Percentiles rank a stretch among this genome's conserved stretches.
Conservation (phyloP, 64 coral and sea anemone genomes). For the Montipora sp. region DNA sequence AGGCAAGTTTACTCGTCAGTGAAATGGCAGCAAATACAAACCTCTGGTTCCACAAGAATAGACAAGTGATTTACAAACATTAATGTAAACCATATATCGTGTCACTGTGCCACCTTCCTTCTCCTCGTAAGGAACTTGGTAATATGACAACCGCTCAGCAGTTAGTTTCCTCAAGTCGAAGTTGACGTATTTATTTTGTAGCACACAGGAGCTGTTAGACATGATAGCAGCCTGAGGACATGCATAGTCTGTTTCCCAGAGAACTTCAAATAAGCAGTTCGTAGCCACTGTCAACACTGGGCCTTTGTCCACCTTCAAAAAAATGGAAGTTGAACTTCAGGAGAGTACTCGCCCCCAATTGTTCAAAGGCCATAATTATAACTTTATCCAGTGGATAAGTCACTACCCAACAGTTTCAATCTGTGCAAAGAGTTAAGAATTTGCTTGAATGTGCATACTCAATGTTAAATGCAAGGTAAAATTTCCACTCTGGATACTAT, state of each 20-base stretch:
- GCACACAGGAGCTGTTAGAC: slow-evolving; percentile 64
- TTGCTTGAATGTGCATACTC: too few relatives aligned
- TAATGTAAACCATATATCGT: slow-evolving; percentile 77
- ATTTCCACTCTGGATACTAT: too few relatives aligned
- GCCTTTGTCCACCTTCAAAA: slow-evolving; percentile 76
- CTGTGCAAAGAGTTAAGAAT: too few relatives aligned
- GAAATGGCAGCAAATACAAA: neutral
- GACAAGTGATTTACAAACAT: slow-evolving; percentile 62
- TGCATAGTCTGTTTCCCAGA: slow-evolving; percentile 93
- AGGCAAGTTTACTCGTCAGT: too few relatives aligned
- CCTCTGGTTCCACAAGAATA: slow-evolving; percentile 8
- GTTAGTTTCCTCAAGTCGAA: slow-evolving; percentile 83
- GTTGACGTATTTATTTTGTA: slow-evolving; percentile 80
- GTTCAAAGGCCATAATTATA: too few relatives aligned
- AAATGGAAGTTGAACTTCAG: neutral
- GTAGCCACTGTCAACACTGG: slow-evolving; percentile 58
- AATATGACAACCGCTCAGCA: slow-evolving; percentile 14
- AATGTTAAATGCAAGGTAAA: too few relatives aligned
- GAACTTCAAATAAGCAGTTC: slow-evolving; percentile 79
- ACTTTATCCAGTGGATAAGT: too few relatives aligned
- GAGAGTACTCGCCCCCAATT: neutral
- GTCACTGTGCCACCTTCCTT: neutral
- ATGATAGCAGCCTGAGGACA: slow-evolving; percentile 70
- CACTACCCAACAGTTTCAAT: too few relatives aligned
- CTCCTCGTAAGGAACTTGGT: slow-evolving; percentile 28